Evolutionary conservation across 2,888 invertebrate species (phyloP).

Genomic region (Caenorhabditis sp.): DNA sequence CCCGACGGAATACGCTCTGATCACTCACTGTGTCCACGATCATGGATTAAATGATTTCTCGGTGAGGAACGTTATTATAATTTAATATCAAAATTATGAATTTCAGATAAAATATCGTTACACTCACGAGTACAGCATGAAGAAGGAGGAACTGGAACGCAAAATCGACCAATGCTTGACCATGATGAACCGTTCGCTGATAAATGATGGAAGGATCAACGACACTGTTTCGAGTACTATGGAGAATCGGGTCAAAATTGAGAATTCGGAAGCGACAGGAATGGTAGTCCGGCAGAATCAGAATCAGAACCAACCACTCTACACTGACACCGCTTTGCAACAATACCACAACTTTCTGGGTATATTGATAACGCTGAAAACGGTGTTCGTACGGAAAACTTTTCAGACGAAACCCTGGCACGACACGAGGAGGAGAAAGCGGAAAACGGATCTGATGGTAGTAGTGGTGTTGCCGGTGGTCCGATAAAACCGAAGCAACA

Average conservation of each 20-base stretch:
- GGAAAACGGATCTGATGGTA: conserved; percentile 13
- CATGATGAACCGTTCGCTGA: not conserved
- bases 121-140: conserved; percentile 41
- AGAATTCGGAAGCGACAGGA: not conserved
- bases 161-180: conserved; percentile 35
- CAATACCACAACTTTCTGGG: conserved; percentile 45
- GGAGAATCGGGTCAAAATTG: conserved; percentile 23
- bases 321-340: conserved; percentile 15
- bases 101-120: conserved; percentile 65
- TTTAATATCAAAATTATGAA: not conserved
- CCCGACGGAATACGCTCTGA: conserved; percentile 76
- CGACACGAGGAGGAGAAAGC: conserved; percentile 35
- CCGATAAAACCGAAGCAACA: conserved; percentile 25
- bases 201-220: not conserved
- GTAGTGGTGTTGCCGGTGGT: conserved; percentile 29
- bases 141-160: conserved; percentile 38
- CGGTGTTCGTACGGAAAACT: too few species aligned
- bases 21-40: conserved; percentile 69
- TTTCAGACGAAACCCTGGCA: conserved; percentile 33
- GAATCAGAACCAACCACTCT: not conserved
- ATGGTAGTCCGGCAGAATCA: not conserved
- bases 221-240: conserved; percentile 39
- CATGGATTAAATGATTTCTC: conserved; percentile 73
- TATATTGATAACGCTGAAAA: too few species aligned
- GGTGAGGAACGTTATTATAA: conserved; percentile 48